Evolutionary conservation across 2,113 vertebrate genomes (phyloP).

Genomic region (Caloenas nicobarica): DNA sequence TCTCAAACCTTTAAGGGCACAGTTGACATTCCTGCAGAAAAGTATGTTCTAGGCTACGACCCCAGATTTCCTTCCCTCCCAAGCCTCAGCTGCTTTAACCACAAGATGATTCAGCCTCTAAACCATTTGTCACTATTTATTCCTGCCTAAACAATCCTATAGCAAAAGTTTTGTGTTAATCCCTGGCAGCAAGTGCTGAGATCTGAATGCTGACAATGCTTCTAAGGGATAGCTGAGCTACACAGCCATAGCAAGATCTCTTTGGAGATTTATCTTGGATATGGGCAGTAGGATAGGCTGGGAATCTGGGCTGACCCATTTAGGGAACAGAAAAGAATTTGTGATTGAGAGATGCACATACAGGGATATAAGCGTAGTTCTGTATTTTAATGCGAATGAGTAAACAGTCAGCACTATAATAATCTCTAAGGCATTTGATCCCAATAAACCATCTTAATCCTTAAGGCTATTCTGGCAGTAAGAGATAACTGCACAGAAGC

Average conservation of each 20-base stretch:
- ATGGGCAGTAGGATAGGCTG: slow-evolving; percentile 11
- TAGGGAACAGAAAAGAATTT: background rate
- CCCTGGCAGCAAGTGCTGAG: background rate
- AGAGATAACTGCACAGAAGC: slow-evolving; percentile 76
- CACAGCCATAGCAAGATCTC: background rate
- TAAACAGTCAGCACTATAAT: slow-evolving; percentile 74
- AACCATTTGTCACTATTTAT: background rate
- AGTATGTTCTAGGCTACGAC: background rate
- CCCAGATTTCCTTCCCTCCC: background rate
- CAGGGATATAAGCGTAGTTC: slow-evolving; percentile 46
- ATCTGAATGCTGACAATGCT: background rate
- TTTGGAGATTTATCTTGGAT: slow-evolving; percentile 13
- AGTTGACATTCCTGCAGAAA: background rate
- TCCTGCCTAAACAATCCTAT: background rate
- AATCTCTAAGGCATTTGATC: slow-evolving; percentile 79
- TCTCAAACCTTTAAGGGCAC: background rate
- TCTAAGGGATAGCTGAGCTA: background rate
- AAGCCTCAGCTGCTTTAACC: background rate
- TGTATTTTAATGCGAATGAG: slow-evolving; percentile 69
- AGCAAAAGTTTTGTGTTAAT: background rate
- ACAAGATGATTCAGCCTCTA: background rate
- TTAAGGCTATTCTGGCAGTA: slow-evolving; percentile 77
- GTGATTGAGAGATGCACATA: background rate
- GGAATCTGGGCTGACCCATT: background rate
- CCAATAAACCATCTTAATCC: slow-evolving; percentile 81